phyloP scores from a whole-genome alignment of 2,113 vertebrate genomes.

The Grammomys surdaster region DNA sequence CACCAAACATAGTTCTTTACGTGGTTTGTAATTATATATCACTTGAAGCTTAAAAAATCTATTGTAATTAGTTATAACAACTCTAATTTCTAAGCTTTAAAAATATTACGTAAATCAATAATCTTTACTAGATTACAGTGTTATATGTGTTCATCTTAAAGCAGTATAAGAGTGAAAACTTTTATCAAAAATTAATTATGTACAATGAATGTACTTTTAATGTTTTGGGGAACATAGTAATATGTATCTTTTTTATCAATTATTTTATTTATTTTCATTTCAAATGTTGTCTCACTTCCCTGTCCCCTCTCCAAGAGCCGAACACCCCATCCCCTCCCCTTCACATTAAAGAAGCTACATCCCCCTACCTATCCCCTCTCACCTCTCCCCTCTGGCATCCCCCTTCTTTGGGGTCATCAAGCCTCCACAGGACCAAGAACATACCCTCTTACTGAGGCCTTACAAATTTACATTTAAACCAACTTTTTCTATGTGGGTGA shows the following conservation, averaged over 20 bases:
- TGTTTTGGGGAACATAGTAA: background rate
- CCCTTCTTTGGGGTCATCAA: no score
- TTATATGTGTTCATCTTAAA: conserved; percentile 29
- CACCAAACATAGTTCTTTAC: conserved; percentile 35
- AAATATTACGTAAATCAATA: background rate
- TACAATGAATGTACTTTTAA: conserved; percentile 41
- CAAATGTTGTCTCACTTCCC: no score
- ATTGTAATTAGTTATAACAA: background rate
- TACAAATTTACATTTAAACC: conserved; percentile 23
- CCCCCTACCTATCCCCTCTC: no score
- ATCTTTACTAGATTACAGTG: conserved; percentile 5
- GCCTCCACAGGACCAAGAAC: no score
- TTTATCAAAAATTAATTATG: conserved; percentile 46
- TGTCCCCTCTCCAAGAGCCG: no score
- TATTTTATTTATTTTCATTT: no score
- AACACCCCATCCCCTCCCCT: no score
- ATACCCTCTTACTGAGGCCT: no score
- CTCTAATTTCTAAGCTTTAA: conserved; percentile 52
- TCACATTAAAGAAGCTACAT: no score
- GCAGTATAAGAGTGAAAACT: conserved; percentile 9
- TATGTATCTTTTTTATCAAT: background rate
- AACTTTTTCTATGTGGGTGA: background rate
- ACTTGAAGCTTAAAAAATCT: conserved; percentile 26
- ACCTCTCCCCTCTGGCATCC: no score
- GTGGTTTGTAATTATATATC: background rate